phyloP scores from a whole-genome alignment of 2,888 invertebrate genomes.

The Eucriotettix oculatus region DNA sequence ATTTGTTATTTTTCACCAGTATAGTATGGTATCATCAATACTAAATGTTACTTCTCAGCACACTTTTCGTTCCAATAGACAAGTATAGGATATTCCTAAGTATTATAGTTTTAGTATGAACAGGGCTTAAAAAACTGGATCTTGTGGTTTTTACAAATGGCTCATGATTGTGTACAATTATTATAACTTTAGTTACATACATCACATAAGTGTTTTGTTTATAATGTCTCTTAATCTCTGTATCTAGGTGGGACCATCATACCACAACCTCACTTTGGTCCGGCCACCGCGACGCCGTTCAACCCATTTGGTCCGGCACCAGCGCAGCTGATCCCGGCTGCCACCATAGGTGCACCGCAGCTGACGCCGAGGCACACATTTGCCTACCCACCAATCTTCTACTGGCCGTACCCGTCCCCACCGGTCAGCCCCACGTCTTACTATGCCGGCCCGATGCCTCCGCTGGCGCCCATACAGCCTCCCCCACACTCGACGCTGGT shows the following conservation, averaged over 20 bases:
- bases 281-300: conserved; percentile 4
- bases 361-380: conserved; percentile 11
- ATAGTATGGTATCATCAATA: no score
- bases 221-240: background rate
- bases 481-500: conserved; percentile 18
- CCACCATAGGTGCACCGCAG: conserved; percentile 3
- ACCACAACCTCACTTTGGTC: conserved; percentile 26
- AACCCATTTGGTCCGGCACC: conserved; percentile 29
- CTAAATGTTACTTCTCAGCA: no score
- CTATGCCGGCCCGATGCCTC: conserved; percentile 32
- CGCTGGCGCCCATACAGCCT: conserved; percentile 7
- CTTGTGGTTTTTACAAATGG: no score
- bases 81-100: no score
- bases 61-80: no score
- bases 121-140: no score
- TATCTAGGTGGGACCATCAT: conserved; percentile 35
- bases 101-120: no score
- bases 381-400: conserved; percentile 39
- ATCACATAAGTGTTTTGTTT: background rate
- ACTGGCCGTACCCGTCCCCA: conserved; percentile 90
- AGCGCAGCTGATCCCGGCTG: conserved; percentile 6
- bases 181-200: background rate
- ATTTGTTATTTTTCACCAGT: no score
- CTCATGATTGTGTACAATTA: background rate
- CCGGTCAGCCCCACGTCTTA: conserved; percentile 85